These are phyloP conservation scores for Zosterops hypoxanthus DNA, from an alignment of 2,113 vertebrate species.

Conservation along the genomic window DNA sequence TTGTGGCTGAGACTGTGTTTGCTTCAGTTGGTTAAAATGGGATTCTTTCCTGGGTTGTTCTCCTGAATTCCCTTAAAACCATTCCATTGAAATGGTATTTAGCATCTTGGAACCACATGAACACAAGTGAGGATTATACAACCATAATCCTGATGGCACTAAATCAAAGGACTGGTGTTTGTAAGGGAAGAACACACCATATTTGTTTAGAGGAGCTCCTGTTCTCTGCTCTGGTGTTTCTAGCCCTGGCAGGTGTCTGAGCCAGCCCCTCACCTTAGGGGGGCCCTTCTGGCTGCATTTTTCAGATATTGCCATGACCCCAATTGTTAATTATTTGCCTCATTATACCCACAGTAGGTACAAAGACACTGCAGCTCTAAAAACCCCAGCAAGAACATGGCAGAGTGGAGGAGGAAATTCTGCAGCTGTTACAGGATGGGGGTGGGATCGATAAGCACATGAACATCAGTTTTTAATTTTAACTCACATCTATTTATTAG, in stretches of 20 bases:
- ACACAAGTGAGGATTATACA: background rate
- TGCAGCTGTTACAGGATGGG: constrained; percentile 18
- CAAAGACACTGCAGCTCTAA: background rate
- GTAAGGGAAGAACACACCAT: rapidly evolving
- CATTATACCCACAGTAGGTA: background rate
- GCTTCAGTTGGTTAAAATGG: background rate
- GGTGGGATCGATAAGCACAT: background rate
- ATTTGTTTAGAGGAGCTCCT: background rate
- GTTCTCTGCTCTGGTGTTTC: background rate
- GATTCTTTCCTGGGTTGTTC: background rate
- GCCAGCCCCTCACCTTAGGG: background rate
- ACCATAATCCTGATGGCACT: background rate
- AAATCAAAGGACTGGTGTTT: background rate
- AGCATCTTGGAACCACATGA: background rate
- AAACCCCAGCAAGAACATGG: background rate
- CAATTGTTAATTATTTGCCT: background rate
- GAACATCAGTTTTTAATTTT: constrained; percentile 55
- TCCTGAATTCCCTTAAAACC: background rate
- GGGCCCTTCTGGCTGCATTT: background rate
- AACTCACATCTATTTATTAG: constrained; percentile 53
- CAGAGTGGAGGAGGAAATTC: constrained; percentile 13
- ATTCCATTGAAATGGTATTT: background rate
- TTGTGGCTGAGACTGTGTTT: background rate
- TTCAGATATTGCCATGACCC: background rate
- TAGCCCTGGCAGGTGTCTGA: background rate